Conservation (phyloP, 2,888 invertebrate species). For the Anthophora plumipes region DNA sequence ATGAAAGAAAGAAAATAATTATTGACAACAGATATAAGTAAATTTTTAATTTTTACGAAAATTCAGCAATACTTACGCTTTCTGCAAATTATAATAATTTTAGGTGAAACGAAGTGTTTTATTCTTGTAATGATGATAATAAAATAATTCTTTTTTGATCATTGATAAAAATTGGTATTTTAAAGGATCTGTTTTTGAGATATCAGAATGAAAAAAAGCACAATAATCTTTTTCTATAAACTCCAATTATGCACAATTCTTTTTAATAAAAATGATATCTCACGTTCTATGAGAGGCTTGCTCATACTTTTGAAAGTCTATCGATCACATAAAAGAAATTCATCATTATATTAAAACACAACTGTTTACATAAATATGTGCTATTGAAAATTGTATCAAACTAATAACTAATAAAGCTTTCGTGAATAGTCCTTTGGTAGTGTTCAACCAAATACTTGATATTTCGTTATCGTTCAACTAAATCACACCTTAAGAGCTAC, state of each 20-base stretch:
- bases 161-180: not conserved
- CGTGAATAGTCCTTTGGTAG: not conserved
- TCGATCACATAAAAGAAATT: slow-evolving; percentile 8
- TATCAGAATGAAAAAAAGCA: not conserved
- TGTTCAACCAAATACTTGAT: slow-evolving; percentile 14
- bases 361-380: slow-evolving; percentile 8
- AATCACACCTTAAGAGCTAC: slow-evolving; percentile 1
- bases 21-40: no score
- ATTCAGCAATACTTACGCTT: no score
- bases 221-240: not conserved
- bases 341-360: not conserved
- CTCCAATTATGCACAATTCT: not conserved
- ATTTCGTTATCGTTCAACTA: not conserved
- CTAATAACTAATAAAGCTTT: slow-evolving; percentile 6
- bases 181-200: not conserved
- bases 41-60: no score
- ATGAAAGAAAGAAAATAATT: no score
- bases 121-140: no score
- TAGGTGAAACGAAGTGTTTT: no score
- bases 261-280: slow-evolving; percentile 17
- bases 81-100: no score
- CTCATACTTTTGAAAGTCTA: not conserved
- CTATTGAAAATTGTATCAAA: slow-evolving; percentile 24
- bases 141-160: not conserved
- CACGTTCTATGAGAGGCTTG: not conserved